phyloP scores from a whole-genome alignment of 2,113 vertebrate genomes.

The Microtus oregoni region DNA sequence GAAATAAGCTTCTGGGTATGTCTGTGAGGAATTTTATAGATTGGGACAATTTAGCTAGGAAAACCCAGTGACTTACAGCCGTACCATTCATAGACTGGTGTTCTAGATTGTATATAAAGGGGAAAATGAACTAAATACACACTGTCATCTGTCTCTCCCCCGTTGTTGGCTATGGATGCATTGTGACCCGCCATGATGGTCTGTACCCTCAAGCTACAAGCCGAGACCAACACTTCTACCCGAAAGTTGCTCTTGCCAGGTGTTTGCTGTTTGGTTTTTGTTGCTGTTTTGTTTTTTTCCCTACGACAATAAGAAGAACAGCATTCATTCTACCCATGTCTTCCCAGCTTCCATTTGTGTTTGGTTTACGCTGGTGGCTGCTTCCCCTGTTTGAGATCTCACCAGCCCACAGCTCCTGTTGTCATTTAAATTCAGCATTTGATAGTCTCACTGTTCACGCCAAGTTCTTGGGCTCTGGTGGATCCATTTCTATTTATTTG shows the following conservation, averaged over 20 bases:
- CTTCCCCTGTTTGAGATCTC: neutral
- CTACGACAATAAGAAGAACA: neutral
- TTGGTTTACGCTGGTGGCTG: neutral
- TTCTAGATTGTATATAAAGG: neutral
- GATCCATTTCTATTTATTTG: neutral
- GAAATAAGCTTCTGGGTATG: neutral
- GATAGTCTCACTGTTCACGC: rapidly evolving
- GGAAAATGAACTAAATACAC: too few species aligned
- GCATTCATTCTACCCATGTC: rapidly evolving
- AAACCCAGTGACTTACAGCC: neutral
- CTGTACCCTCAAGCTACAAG: neutral
- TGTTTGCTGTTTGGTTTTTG: neutral
- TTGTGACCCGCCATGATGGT: too few species aligned
- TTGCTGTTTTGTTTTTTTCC: neutral
- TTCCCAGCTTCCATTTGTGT: too few species aligned
- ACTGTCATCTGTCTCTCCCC: neutral
- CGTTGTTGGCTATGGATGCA: neutral
- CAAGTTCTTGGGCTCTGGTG: neutral
- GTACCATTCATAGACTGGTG: neutral
- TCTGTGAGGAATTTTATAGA: neutral
- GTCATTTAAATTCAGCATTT: neutral
- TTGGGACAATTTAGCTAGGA: too few species aligned
- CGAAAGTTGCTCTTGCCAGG: neutral
- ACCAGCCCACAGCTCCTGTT: neutral
- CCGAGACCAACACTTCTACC: too few species aligned